Base-by-base conservation (phyloP, 2,888 invertebrate genomes). In the Muscina levida region DNA sequence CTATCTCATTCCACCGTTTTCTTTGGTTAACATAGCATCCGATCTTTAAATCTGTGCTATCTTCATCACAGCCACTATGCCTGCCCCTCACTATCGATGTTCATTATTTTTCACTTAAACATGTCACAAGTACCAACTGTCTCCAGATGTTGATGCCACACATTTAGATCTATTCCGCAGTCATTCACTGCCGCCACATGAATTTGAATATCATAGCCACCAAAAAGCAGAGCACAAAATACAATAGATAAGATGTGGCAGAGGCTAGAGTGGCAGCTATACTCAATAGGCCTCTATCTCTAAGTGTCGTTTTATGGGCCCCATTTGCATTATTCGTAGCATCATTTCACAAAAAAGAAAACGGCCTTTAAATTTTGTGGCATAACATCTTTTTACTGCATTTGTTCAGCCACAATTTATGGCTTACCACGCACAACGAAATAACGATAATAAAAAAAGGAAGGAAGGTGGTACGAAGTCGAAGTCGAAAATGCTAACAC, bases 401-500 rank as follows among this genome's bases (percentile, higher is more conserved):
- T 17, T 42, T 39, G 39, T 37, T 17, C 39, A 19, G 39, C 42
- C 19, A n/a, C 22, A 31, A n/a, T 4, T 26, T 56, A 56, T 31
- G n/a, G 10, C 26, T 26, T 56, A n/a, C 15, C 59, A 59, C 39
- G 8, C 42, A 62, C 17, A 59, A 56, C 42, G n/a, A 48, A 48
- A 13, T 19, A 11, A 51, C 6, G 6, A 15, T 51, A 22, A n/a
- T 8, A 31, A 31, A 31, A 31, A 31, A 31, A 31, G 31, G 24
- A 53, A 13, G 13, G 13, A 2, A 11, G 24, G 22, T 3, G 24
- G 13, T 13, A 53, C 39, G 42, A 42, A 62, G 19, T 53, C 42
- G 68, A 56, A 53, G 42, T 53, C 56, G 53, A n/a, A n/a, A n/a
- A n/a, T n/a, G 24, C 53, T 3, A 53, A 24, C 19, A 53, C 39